Base-by-base conservation (phyloP, 2,113 vertebrate species). In the Octodon degus region DNA sequence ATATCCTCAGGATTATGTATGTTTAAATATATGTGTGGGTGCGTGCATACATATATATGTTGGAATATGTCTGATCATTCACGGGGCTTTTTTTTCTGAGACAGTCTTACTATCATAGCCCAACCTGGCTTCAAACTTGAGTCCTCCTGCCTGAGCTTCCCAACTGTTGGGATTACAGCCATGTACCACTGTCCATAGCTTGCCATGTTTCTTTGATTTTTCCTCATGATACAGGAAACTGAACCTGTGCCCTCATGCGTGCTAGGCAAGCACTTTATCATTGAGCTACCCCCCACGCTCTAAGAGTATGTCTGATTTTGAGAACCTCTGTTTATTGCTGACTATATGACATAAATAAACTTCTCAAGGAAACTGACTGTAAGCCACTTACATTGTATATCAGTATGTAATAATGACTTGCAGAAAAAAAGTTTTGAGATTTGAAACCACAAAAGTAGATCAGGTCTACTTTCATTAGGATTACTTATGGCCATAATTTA, bases 1-100 rank as follows among this genome's bases (percentile, higher is more conserved):
- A 62, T 67, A 37, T 92, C n/a, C 77, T 92, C 55, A 97, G 83
- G 92, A 86, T 83, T 95, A 89, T 27, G 30, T 93, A 6, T 47
- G 4, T 58, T 2, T 81, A 65, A 1, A n/a, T 77, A 7, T 47
- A 2, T 85, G 17, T 77, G 14, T 6, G 2, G 17, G 60, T 34
- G 34, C 62, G 68, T 5, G 37, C 8, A 32, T 24, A 37, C 19
- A 25, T 16, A 43, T 47, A 80, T 5, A 37, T 24, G 85, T 96
- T 60, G 17, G 27, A 77, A 16, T 53, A 60, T 72, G 7, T 82
- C 70, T 91, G 11, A 67, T 74, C 47, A 63, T 92, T 53, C 5
- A 30, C 1, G 16, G 43, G 16, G 12, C 32, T 43, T 17, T 34
- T 55, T 76, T 80, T 58, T 82, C 50, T 82, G 77, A 55, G 43